These are phyloP conservation scores for Cheirogaleus major DNA, from an alignment of 2,797 vertebrate species.

Conservation along the genomic window DNA sequence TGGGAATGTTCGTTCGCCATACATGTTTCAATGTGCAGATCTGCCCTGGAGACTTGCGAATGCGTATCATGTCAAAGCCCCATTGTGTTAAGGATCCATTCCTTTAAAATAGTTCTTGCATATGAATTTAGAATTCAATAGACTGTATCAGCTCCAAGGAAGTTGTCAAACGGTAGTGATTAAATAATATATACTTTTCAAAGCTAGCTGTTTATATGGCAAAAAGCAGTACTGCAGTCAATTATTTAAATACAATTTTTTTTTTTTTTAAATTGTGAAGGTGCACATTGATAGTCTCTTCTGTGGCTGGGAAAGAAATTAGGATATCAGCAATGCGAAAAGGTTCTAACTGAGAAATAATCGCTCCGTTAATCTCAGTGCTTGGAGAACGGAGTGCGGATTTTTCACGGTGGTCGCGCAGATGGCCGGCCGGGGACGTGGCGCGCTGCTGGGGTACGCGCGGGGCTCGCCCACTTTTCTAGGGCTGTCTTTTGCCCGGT, in stretches of 20 bases:
- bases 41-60: neutral
- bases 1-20: neutral
- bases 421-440: neutral
- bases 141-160: neutral
- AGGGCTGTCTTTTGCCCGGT: neutral
- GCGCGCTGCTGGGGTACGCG: neutral
- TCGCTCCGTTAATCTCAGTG: neutral
- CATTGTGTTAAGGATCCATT: neutral
- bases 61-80: neutral
- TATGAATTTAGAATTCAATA: neutral
- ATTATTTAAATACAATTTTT: neutral
- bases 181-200: slow-evolving; percentile 14
- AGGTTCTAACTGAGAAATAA: neutral
- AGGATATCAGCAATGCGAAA: neutral
- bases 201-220: neutral
- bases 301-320: neutral
- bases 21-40: neutral
- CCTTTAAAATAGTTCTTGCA: neutral
- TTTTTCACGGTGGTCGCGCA: neutral
- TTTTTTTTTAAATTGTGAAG: neutral
- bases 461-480: neutral
- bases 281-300: neutral
- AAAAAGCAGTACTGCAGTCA: neutral
- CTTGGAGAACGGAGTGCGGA: neutral
- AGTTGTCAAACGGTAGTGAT: neutral